These are phyloP conservation scores for Petrocephalus microphthalmus DNA, from an alignment of 2,113 vertebrate species.

Conservation along the genomic window DNA sequence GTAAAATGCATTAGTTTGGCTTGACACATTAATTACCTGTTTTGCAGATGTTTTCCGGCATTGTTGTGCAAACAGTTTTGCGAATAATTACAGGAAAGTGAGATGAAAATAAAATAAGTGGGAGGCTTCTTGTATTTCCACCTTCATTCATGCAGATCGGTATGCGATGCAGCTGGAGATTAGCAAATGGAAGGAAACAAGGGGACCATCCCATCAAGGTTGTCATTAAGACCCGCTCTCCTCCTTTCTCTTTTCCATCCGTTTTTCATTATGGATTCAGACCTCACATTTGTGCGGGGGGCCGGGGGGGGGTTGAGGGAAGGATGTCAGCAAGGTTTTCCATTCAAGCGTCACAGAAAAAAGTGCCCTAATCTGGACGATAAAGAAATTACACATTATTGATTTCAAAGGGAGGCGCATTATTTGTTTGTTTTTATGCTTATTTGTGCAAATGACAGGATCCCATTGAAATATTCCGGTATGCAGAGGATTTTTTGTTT, in stretches of 20 bases:
- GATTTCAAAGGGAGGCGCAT: constrained; percentile 38
- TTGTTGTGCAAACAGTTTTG: constrained; percentile 91
- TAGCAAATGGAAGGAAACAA: constrained; percentile 56
- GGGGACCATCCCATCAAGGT: constrained; percentile 57
- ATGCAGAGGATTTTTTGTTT: constrained; percentile 24
- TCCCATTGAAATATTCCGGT: constrained; percentile 25
- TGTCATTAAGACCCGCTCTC: constrained; percentile 56
- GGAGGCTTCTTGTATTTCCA: constrained; percentile 79
- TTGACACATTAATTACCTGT: constrained; percentile 95
- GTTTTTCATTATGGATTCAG: constrained; percentile 32
- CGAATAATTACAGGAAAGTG: constrained; percentile 89
- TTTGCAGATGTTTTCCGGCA: constrained; percentile 94
- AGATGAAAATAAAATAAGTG: constrained; percentile 90
- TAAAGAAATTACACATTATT: constrained; percentile 45
- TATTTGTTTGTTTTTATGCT: constrained; percentile 40
- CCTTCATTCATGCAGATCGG: constrained; percentile 83
- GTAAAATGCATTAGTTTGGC: constrained; percentile 91
- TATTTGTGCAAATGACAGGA: constrained; percentile 35
- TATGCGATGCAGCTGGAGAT: constrained; percentile 73
- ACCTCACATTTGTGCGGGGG: constrained; percentile 16
- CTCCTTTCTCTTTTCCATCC: constrained; percentile 22
- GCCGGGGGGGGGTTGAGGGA: neutral
- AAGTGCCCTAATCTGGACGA: constrained; percentile 40
- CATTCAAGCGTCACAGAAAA: constrained; percentile 34
- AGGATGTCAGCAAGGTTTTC: constrained; percentile 23